A percentile compares a stretch with the other conserved stretches of the same genome.
Conservation (phyloP, 2,888 invertebrate genomes). For the Aporophyla nigra region DNA sequence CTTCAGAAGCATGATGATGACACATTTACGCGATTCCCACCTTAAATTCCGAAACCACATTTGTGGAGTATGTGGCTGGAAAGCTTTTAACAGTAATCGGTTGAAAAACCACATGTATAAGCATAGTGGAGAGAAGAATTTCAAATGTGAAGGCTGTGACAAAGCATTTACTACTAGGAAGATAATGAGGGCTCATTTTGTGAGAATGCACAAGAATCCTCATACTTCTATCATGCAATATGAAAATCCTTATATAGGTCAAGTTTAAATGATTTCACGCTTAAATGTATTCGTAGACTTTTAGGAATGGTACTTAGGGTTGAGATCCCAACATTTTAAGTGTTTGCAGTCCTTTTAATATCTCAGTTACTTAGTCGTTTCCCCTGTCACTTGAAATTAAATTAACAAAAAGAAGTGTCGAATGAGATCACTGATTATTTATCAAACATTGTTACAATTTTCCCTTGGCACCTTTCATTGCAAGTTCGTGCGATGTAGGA, state of each 20-base stretch:
- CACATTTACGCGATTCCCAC: conserved; percentile 84
- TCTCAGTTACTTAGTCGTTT: not conserved
- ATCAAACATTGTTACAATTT: not conserved
- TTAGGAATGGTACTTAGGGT: not conserved
- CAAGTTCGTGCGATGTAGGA: too few species aligned
- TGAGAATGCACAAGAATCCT: conserved; percentile 81
- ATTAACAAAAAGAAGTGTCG: too few species aligned
- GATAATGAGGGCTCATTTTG: conserved; percentile 85
- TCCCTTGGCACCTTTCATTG: not conserved
- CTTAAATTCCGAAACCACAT: conserved; percentile 84
- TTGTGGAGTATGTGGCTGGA: conserved; percentile 86
- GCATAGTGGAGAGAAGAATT: conserved; percentile 88
- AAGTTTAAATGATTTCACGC: conserved; percentile 46
- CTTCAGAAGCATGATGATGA: conserved; percentile 88
- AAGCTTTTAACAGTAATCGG: conserved; percentile 86
- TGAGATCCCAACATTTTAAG: conserved; percentile 8
- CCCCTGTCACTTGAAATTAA: not conserved
- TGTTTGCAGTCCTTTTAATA: not conserved
- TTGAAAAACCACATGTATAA: conserved; percentile 89
- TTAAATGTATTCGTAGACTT: not conserved
- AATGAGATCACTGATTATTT: not conserved
- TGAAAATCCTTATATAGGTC: conserved; percentile 75
- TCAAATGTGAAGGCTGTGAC: conserved; percentile 85
- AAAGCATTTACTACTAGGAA: conserved; percentile 87
- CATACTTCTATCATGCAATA: conserved; percentile 72